Evolutionary conservation across 2,797 vertebrate species (phyloP), one percentile per base, ranked within the genome.

Genomic region (Neosilurus mollespiculum): DNA sequence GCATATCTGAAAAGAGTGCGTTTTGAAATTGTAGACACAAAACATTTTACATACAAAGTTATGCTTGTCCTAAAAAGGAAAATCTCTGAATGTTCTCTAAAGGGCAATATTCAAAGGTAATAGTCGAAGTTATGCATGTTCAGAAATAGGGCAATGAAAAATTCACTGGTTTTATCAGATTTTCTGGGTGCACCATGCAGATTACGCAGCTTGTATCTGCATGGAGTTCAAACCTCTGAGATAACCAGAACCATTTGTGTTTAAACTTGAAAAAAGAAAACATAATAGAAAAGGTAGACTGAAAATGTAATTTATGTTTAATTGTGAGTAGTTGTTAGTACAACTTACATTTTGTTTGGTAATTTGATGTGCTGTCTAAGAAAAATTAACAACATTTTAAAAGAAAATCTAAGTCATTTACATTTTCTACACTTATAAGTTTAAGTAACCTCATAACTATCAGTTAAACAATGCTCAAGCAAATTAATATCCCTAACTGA

Each of bases 1-100:
- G 98, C 80, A 95, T 96, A 97, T 99, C 98, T 99, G 86, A 67
- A 16, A 82, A 80, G 37, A 73, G 22, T 67, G 64, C 11, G 82
- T 81, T 78, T 70, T 75, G 77, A 62, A 22, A 78, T 67, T 61
- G 20, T 58, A 43, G 10, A 76, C 22, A 9, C 2, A 76, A 72
- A 72, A 54, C 49, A 72, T 18, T 14, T 11, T 54, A 73, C 15
- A 18, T 73, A 26, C 49, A 10, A 72, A 53, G 22, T 22, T 56
- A 56, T 30, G 72, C 26, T 58, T 20, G 56, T 34, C 56, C 9
- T 34, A 75, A 56, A 56, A 54, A 56, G 9, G 4, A 30, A 56
- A 58, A 58, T 34, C 8, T 6, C 53, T 75, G 26, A 34, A 34
- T 34, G 30, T 56, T 75, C 0, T 75, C 18, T n/a, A 5, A 11